phyloP scores from a whole-genome alignment of 2,113 vertebrate species.

The Tiliqua scincoides region DNA sequence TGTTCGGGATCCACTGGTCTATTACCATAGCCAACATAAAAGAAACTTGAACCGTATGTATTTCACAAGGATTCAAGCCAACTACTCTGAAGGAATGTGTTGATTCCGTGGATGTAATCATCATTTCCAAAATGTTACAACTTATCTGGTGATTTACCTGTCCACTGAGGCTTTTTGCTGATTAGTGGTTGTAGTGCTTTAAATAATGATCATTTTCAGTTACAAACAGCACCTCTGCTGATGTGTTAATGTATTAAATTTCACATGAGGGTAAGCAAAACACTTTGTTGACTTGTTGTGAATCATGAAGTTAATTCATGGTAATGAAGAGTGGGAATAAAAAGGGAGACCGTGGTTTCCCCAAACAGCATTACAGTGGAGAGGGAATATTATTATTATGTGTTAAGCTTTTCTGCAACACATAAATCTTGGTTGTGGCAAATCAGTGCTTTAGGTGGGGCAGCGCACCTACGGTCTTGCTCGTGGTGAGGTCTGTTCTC shows the following conservation, averaged over 20 bases:
- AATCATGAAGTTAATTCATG: conserved; percentile 19
- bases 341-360: not conserved
- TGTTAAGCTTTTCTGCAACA: too few species aligned
- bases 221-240: not conserved
- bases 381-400: not conserved
- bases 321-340: conserved; percentile 4
- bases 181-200: conserved; percentile 48
- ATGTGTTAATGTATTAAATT: conserved; percentile 40
- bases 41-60: not conserved
- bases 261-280: not conserved
- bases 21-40: not conserved
- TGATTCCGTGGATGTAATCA: conserved; percentile 53
- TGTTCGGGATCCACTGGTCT: too few species aligned
- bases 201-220: conserved; percentile 21
- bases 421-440: too few species aligned
- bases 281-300: conserved; percentile 4
- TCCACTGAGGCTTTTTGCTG: conserved; percentile 32
- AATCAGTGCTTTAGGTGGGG: too few species aligned
- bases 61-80: conserved; percentile 59
- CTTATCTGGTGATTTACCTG: conserved; percentile 48
- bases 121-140: conserved; percentile 42
- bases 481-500: too few species aligned
- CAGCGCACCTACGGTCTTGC: too few species aligned
- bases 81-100: conserved; percentile 47
- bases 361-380: not conserved